Evolutionary conservation across 2,113 vertebrate genomes (phyloP), one percentile per base, ranked within the genome.

Genomic region (Dipodomys stephensi): DNA sequence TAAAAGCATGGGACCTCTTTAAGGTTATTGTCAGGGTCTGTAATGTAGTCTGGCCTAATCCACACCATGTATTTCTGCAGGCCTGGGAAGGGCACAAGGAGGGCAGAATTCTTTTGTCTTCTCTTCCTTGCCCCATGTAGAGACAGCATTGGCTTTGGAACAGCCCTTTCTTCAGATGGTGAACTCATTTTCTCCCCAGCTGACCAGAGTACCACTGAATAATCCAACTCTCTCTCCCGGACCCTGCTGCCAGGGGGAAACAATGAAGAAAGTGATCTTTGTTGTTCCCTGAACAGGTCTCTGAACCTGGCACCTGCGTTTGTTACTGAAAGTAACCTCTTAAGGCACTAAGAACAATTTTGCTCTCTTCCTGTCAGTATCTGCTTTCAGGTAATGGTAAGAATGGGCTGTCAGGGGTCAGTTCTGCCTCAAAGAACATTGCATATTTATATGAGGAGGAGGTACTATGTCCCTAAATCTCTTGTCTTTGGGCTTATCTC

Each of bases 221-320:
- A 96, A 97, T 73, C 87, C 68, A 94, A 91, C 46, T 49, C 80
- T 53, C 9, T 71, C 35, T 89, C 65, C 86, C 62, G 84, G 88
- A 78, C 88, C 72, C 44, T 91, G 82, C 68, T 95, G 79, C 90
- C 86, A 22, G 71, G 32, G 57, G 69, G 68, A 92, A 64, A 94
- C 94, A 94, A 39, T 94, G 92, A 90, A 93, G 87, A 94, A 94
- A 95, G 89, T 94, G 80, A 91, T 95, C 95, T 92, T 89, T 86
- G 89, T 92, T 74, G 64, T 64, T 94, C 62, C 83, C 81, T 78
- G 83, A 96, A 92, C 88, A 94, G 90, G 69, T 83, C 82, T 28
- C 32, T 64, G 79, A 95, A 93, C 82, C 69, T 73, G 65, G 91
- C 96, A 94, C 71, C 96, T 95, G 81, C 94, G 93, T 93, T 95